phyloP scores from a whole-genome alignment of 2,113 vertebrate genomes.

The Pollimyrus isidori region DNA sequence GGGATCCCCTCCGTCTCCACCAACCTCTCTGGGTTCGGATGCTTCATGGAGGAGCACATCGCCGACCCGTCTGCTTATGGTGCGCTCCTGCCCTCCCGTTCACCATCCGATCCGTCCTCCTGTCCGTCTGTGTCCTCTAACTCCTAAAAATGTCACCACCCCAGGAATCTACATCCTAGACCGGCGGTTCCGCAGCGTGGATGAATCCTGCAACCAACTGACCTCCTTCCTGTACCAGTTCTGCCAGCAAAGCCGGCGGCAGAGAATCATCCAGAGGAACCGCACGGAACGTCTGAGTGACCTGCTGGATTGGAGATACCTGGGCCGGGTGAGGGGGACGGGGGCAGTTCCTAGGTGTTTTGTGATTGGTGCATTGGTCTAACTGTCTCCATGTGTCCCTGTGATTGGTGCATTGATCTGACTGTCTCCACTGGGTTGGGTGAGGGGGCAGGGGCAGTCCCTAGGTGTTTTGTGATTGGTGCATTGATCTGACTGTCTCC shows the following conservation, averaged over 20 bases:
- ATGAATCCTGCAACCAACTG: constrained; percentile 89
- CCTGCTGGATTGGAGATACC: constrained; percentile 86
- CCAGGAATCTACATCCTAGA: constrained; percentile 90
- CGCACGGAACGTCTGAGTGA: constrained; percentile 87
- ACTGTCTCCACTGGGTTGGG: too few species aligned
- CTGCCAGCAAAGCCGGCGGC: constrained; percentile 84
- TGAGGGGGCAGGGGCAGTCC: too few species aligned
- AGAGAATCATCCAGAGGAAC: constrained; percentile 89
- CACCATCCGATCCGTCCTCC: not conserved
- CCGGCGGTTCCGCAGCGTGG: constrained; percentile 73
- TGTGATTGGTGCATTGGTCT: not conserved
- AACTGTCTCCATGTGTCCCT: not conserved
- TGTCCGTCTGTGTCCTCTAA: not conserved
- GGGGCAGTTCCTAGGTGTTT: not conserved
- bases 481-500: too few species aligned
- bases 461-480: too few species aligned
- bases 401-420: too few species aligned
- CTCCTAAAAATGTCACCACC: not conserved
- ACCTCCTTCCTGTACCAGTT: constrained; percentile 90
- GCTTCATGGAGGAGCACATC: constrained; percentile 92
- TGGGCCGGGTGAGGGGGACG: constrained; percentile 69
- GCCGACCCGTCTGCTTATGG: constrained; percentile 83
- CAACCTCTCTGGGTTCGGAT: constrained; percentile 87
- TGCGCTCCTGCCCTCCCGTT: constrained; percentile 31
- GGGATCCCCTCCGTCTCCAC: constrained; percentile 87